A percentile compares a stretch with the other conserved stretches of the same genome.
Evolutionary conservation across 2,797 vertebrate genomes (phyloP).

Genomic region (Spinus pinus): DNA sequence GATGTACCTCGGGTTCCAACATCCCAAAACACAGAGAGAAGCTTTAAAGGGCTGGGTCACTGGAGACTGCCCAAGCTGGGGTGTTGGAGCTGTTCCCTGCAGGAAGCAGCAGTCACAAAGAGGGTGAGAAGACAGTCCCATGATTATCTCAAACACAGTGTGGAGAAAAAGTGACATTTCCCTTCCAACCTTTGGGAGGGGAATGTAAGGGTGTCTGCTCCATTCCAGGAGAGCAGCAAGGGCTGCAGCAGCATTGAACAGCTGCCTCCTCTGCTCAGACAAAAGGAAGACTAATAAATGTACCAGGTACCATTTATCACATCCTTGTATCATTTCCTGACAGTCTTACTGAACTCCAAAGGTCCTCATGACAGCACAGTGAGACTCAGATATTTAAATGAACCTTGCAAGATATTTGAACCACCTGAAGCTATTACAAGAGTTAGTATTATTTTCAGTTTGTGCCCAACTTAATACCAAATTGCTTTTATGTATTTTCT

Average conservation of each 20-base stretch:
- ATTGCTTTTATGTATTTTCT: not conserved
- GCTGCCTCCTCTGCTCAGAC: not conserved
- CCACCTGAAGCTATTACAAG: not conserved
- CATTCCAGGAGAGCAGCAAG: not conserved
- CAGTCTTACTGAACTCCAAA: not conserved
- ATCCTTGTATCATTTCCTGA: not conserved
- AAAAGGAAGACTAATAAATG: not conserved
- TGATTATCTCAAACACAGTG: not conserved
- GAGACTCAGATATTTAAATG: not conserved
- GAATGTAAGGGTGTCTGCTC: not conserved
- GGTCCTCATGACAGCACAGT: not conserved
- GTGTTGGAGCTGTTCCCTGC: not conserved
- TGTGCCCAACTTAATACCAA: too few relatives aligned
- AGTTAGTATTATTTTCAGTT: not conserved
- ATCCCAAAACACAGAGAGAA: not conserved
- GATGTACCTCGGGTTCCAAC: accelerated
- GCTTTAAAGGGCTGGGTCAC: not conserved
- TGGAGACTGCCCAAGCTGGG: not conserved
- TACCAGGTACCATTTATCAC: not conserved
- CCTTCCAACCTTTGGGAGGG: not conserved
- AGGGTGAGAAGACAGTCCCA: not conserved
- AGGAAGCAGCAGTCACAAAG: not conserved
- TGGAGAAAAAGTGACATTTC: not conserved
- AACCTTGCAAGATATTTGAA: not conserved
- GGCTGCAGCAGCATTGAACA: not conserved